Base-by-base conservation (phyloP, 2,797 vertebrate species). In the Austrolebias charrua region DNA sequence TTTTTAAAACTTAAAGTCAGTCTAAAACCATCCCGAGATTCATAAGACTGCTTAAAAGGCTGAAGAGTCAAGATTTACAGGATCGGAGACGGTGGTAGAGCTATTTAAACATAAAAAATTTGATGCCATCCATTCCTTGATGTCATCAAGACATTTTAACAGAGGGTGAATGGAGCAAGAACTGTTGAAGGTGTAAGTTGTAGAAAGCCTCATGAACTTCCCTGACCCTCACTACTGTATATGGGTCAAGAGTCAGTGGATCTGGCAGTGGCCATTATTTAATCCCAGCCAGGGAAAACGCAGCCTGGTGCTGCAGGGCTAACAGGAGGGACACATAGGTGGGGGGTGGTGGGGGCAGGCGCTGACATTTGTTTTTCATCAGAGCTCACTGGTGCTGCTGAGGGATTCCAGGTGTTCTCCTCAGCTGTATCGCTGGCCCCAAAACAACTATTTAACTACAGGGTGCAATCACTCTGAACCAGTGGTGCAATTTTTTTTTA, bases 331-430 rank as follows among this genome's bases (percentile, higher is more conserved):
- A 66, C 40, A 4, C 31, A 19, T 10, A 38, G 35, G 35, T 16
- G 18, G 10, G 1, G 43, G 49, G 52, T 7, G 9, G 7, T 45
- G 19, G 40, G 24, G 48, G 49, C 35, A 8, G 49, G 24, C 12
- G 76, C 76, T 79, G 88, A 90, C 83, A 91, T 89, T 89, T 91
- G 89, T 89, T 92, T 91, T 91, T 90, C 83, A 86, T 88, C 85
- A 86, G 81, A 45, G 69, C 85, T 81, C 80, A 73, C 63, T 82
- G 80, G 81, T 79, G 74, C 78, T 63, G 78, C 77, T 90, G 90
- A 91, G 83, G 79, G 86, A 83, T 85, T 90, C 90, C 90, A 92
- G 90, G 89, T 93, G 92, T 90, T 83, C 54, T 68, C 63, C 75
- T 86, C 82, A 86, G 82, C 84, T 89, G 77, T 28, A 80, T 71